Conservation (phyloP, 1,140 invertebrate species). For the Ephestia elutella region DNA sequence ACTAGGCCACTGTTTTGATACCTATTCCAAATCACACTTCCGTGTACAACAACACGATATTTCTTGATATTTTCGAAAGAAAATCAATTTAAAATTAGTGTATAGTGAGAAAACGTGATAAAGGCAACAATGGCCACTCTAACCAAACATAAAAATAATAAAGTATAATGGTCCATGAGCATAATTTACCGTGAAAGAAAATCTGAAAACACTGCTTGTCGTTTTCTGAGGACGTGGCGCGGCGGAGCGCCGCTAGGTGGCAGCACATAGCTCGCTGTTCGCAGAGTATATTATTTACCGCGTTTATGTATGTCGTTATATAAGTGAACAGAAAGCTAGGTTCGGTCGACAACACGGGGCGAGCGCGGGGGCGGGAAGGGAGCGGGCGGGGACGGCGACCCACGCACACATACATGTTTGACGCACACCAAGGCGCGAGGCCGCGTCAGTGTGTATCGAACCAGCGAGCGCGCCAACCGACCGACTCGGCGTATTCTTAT, state of each 20-base stretch:
- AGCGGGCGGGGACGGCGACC: conserved; percentile 23
- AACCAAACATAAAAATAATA: conserved; percentile 26
- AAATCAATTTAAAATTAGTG: background rate
- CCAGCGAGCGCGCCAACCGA: conserved; percentile 57
- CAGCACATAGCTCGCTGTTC: conserved; percentile 69
- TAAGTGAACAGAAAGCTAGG: conserved; percentile 73
- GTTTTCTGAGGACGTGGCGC: conserved; percentile 48
- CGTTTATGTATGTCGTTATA: conserved; percentile 69
- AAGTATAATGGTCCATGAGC: conserved; percentile 38
- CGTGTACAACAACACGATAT: background rate
- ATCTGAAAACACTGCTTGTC: conserved; percentile 43
- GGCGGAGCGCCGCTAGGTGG: conserved; percentile 63
- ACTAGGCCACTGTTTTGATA: background rate
- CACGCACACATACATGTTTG: conserved; percentile 33
- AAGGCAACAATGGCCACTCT: background rate
- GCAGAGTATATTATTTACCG: conserved; percentile 68
- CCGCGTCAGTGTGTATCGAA: conserved; percentile 50
- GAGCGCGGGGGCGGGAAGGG: conserved; percentile 13
- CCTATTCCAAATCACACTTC: background rate
- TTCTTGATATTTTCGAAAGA: background rate
- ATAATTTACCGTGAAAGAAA: conserved; percentile 40
- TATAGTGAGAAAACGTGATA: background rate
- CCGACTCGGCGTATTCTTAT: conserved; percentile 71
- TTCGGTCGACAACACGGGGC: conserved; percentile 39
- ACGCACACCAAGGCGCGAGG: conserved; percentile 41